These are phyloP conservation scores for Passerculus sandwichensis DNA, from an alignment of 2,797 vertebrate genomes.

Conservation along the genomic window DNA sequence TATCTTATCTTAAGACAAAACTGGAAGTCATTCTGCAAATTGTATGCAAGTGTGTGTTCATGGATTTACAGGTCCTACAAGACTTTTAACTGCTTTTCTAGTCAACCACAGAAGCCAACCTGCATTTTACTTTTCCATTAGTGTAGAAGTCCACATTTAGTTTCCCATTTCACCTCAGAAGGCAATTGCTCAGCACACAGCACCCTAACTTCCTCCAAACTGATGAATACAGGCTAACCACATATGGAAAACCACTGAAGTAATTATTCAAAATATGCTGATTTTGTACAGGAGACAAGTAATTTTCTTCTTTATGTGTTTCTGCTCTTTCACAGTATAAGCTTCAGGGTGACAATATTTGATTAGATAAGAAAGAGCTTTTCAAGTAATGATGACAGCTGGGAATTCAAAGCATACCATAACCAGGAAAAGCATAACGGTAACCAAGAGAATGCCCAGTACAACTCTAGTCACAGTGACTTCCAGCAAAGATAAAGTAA, in stretches of 20 bases:
- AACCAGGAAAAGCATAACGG: background rate
- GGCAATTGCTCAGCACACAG: background rate
- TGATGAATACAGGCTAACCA: background rate
- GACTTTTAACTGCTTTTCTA: background rate
- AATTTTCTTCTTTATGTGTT: background rate
- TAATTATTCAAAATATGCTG: background rate
- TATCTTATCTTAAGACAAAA: background rate
- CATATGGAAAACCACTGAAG: background rate
- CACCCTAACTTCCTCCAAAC: background rate
- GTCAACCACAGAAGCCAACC: background rate
- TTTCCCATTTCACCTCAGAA: background rate
- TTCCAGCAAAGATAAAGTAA: background rate
- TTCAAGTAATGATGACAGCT: background rate
- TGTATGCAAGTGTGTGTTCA: background rate
- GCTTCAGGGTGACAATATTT: background rate
- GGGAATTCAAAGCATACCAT: background rate
- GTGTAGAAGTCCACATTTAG: background rate
- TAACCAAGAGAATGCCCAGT: background rate
- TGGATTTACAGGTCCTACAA: background rate
- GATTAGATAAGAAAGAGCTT: background rate
- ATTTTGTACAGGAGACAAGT: background rate
- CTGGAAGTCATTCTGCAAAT: background rate
- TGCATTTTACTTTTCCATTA: background rate
- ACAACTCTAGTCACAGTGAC: background rate
- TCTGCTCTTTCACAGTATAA: background rate